Conservation (phyloP, 2,888 invertebrate genomes). For the Athetis lepigone region DNA sequence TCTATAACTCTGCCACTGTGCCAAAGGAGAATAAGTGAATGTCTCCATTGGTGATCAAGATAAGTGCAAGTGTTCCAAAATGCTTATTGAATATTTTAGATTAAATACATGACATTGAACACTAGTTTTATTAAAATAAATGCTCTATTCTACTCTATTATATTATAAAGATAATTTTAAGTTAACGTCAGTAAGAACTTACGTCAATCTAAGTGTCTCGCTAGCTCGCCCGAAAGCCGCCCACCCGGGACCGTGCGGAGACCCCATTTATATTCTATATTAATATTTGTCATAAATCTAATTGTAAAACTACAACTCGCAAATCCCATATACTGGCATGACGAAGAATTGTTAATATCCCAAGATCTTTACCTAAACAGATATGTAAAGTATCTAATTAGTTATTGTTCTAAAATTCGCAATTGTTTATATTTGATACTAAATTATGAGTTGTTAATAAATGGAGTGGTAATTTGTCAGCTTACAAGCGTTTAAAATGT, state of each 20-base stretch:
- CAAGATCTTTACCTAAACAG: conserved; percentile 44
- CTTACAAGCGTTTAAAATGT: background rate
- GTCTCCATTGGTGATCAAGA: too few species aligned
- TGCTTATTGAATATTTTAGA: conserved; percentile 10
- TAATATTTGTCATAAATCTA: conserved; percentile 31
- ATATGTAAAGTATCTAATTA: conserved; percentile 51
- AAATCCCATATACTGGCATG: conserved; percentile 42
- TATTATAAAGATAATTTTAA: background rate
- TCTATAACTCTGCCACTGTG: background rate
- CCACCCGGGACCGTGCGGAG: conserved; percentile 19
- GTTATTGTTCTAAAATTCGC: conserved; percentile 10
- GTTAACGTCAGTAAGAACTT: conserved; percentile 37
- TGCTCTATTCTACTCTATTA: conserved; percentile 16
- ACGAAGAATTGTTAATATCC: conserved; percentile 30
- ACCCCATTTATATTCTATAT: conserved; percentile 21
- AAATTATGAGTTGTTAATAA: conserved; percentile 3
- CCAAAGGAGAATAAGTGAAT: conserved; percentile 7
- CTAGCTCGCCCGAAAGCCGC: conserved; percentile 10
- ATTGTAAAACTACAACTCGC: conserved; percentile 11
- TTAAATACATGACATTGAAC: conserved; percentile 28
- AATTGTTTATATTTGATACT: conserved; percentile 3
- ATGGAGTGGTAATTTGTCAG: conserved; percentile 12
- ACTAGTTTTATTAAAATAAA: conserved; percentile 34
- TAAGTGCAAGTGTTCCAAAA: background rate
- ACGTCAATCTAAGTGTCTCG: conserved; percentile 36